A percentile compares a stretch with the other conserved stretches of the same genome.
phyloP scores from a whole-genome alignment of 2,888 invertebrate genomes.

The Resseliella maxima region DNA sequence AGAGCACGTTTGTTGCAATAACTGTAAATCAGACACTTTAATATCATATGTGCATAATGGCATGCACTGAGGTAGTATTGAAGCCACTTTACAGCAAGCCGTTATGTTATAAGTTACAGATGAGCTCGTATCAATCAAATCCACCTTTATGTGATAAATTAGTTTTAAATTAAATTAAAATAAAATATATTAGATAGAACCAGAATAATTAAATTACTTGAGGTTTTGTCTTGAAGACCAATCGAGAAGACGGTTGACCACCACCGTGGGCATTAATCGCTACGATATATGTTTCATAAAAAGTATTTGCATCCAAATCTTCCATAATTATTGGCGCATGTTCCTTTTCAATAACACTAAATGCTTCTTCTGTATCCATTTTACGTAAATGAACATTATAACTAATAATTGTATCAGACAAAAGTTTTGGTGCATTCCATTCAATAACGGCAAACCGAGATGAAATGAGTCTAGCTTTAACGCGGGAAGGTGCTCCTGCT shows the following conservation, averaged over 20 bases:
- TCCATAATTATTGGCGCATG: constrained; percentile 81
- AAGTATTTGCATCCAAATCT: constrained; percentile 77
- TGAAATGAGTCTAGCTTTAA: constrained; percentile 79
- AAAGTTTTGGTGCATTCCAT: constrained; percentile 78
- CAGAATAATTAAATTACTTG: constrained; percentile 67
- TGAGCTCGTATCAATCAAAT: constrained; percentile 62
- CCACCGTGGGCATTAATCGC: constrained; percentile 84
- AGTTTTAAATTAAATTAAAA: not conserved
- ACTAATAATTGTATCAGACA: constrained; percentile 77
- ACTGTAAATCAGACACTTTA: constrained; percentile 81
- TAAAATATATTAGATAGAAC: constrained; percentile 30
- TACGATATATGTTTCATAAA: constrained; percentile 84
- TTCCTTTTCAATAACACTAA: constrained; percentile 71
- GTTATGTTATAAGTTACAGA: constrained; percentile 80
- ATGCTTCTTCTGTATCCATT: constrained; percentile 69
- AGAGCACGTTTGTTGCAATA: constrained; percentile 79
- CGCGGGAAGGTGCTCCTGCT: constrained; percentile 77
- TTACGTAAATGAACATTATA: constrained; percentile 74
- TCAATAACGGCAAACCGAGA: constrained; percentile 81
- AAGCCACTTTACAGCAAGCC: constrained; percentile 80
- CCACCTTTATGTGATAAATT: constrained; percentile 59
- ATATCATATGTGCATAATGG: constrained; percentile 86
- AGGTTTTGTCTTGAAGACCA: constrained; percentile 81
- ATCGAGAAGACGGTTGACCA: constrained; percentile 79
- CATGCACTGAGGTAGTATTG: constrained; percentile 72